Conservation (phyloP, 2,888 invertebrate species). For the Tholera decimalis region DNA sequence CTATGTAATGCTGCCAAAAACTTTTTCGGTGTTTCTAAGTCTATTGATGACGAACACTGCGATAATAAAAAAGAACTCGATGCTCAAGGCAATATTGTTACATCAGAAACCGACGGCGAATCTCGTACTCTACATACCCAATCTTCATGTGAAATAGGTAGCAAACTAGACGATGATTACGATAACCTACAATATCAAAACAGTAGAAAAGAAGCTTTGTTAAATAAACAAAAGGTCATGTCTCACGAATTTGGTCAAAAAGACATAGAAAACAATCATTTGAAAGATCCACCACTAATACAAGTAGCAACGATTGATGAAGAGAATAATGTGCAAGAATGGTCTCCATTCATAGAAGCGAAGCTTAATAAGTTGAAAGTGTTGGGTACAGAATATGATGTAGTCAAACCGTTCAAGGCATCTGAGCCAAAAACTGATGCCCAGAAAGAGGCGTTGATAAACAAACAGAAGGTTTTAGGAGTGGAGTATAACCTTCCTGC, state of each 20-base stretch:
- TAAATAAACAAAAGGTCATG: slow-evolving; percentile 90
- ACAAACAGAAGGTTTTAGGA: slow-evolving; percentile 92
- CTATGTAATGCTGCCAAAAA: slow-evolving; percentile 83
- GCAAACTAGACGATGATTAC: slow-evolving; percentile 72
- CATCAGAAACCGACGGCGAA: slow-evolving; percentile 66
- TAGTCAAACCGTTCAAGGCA: slow-evolving; percentile 56
- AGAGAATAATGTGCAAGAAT: slow-evolving; percentile 79
- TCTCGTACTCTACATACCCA: slow-evolving; percentile 65
- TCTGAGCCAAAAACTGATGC: slow-evolving; percentile 83
- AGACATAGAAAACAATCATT: slow-evolving; percentile 79
- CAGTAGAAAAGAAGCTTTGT: slow-evolving; percentile 84
- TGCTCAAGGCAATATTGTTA: slow-evolving; percentile 82
- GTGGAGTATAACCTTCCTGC: slow-evolving; percentile 91
- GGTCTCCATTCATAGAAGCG: slow-evolving; percentile 78
- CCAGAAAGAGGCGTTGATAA: slow-evolving; percentile 92
- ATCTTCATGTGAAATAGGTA: slow-evolving; percentile 82
- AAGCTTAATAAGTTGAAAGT: slow-evolving; percentile 83
- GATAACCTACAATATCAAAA: slow-evolving; percentile 81
- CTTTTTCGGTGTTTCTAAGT: slow-evolving; percentile 77
- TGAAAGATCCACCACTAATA: slow-evolving; percentile 66
- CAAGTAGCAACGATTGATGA: slow-evolving; percentile 73
- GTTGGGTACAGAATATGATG: slow-evolving; percentile 77
- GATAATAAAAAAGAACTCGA: slow-evolving; percentile 82
- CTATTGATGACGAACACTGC: slow-evolving; percentile 69
- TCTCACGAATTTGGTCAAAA: slow-evolving; percentile 85